A percentile compares a stretch with the other conserved stretches of the same genome.
These are phyloP conservation scores for Knipowitschia caucasica DNA, from an alignment of 2,797 vertebrate species.

Conservation along the genomic window DNA sequence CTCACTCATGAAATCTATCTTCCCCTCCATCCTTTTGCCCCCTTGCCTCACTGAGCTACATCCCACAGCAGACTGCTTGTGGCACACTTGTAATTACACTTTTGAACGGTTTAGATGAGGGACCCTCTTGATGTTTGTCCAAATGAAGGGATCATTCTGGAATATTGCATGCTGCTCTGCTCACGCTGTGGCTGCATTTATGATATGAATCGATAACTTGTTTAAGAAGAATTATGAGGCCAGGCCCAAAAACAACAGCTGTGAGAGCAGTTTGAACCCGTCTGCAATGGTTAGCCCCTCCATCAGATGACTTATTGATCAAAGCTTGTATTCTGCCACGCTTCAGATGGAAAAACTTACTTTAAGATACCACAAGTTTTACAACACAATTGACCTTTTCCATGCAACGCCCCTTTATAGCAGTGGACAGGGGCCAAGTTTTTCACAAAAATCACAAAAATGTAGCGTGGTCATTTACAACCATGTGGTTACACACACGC, in stretches of 20 bases:
- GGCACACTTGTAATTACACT: slow-evolving; percentile 62
- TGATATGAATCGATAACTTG: slow-evolving; percentile 51
- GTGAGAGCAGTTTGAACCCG: slow-evolving; percentile 25
- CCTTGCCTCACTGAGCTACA: slow-evolving; percentile 23
- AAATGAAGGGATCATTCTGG: slow-evolving; percentile 36
- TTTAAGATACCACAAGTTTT: neutral
- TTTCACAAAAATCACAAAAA: no score
- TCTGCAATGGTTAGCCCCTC: slow-evolving; percentile 14
- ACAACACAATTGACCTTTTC: no score
- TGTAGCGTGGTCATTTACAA: no score
- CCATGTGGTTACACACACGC: no score
- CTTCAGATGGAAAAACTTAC: neutral
- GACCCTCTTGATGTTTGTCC: slow-evolving; percentile 37
- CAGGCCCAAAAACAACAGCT: slow-evolving; percentile 12
- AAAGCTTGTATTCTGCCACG: neutral
- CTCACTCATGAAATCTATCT: slow-evolving; percentile 66
- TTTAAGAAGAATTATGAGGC: slow-evolving; percentile 41
- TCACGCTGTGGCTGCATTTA: slow-evolving; percentile 5
- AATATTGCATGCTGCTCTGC: neutral
- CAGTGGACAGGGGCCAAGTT: no score
- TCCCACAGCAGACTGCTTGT: slow-evolving; percentile 47
- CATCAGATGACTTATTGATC: slow-evolving; percentile 20
- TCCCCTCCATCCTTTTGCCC: slow-evolving; percentile 7
- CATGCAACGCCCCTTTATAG: no score
- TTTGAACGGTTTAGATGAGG: slow-evolving; percentile 60